phyloP scores from a whole-genome alignment of 2,797 vertebrate species.

The Epinephelus coioides region DNA sequence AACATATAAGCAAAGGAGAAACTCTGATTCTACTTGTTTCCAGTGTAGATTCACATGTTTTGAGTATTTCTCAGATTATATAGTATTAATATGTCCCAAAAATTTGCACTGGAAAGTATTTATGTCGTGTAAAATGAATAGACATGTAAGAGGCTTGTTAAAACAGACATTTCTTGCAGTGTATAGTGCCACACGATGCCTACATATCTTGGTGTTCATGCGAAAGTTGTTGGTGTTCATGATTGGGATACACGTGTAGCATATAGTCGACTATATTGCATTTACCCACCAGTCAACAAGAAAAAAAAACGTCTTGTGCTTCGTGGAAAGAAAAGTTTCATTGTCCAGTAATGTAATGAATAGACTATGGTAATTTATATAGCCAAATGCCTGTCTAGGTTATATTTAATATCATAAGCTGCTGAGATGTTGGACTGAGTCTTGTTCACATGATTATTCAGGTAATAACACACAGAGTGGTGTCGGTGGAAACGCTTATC shows the following conservation, averaged over 20 bases:
- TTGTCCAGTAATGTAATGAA: conserved; percentile 67
- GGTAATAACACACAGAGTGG: conserved; percentile 53
- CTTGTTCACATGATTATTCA: conserved; percentile 62
- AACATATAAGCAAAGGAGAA: neutral
- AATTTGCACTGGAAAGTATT: conserved; percentile 21
- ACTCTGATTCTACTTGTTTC: neutral
- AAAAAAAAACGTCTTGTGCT: conserved; percentile 63
- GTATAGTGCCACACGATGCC: conserved; percentile 60
- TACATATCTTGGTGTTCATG: conserved; percentile 74
- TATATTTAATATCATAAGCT: conserved; percentile 71
- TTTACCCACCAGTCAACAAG: conserved; percentile 45
- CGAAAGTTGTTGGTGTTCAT: conserved; percentile 56
- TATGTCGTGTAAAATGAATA: neutral
- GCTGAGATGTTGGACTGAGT: conserved; percentile 54
- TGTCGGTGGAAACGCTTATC: conserved; percentile 52
- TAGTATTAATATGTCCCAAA: conserved; percentile 38
- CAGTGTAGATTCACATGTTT: conserved; percentile 7
- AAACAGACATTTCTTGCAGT: conserved; percentile 52
- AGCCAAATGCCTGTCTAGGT: conserved; percentile 60
- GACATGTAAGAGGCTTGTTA: conserved; percentile 46
- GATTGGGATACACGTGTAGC: conserved; percentile 68
- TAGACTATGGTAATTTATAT: conserved; percentile 56
- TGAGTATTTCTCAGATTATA: conserved; percentile 27
- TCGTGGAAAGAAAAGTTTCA: conserved; percentile 58
- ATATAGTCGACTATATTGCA: conserved; percentile 52